These are phyloP conservation scores for Pimpla rufipes DNA, from an alignment of 2,888 invertebrate species.

Conservation along the genomic window DNA sequence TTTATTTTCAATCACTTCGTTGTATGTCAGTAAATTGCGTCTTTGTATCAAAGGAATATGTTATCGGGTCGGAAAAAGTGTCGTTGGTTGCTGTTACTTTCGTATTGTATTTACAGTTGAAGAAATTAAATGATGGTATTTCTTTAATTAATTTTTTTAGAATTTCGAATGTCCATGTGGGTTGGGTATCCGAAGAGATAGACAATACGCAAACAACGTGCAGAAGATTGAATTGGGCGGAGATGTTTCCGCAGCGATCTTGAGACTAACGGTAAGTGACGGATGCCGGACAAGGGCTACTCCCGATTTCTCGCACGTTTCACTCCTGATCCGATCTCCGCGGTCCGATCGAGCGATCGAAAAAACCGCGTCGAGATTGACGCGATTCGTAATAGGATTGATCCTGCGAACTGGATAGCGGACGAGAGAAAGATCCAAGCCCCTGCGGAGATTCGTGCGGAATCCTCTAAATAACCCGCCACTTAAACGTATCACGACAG, in stretches of 20 bases:
- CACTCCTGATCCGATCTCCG: constrained; percentile 33
- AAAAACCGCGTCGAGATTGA: constrained; percentile 76
- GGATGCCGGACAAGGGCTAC: constrained; percentile 72
- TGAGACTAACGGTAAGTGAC: constrained; percentile 59
- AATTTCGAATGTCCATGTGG: too few species aligned
- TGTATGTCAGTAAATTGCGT: too few species aligned
- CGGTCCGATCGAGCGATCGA: constrained; percentile 76
- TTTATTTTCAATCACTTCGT: too few species aligned
- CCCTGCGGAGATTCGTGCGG: constrained; percentile 73
- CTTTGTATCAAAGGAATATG: too few species aligned
- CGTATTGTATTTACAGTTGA: too few species aligned
- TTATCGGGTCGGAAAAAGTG: too few species aligned
- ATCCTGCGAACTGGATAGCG: constrained; percentile 71
- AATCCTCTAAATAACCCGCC: constrained; percentile 75
- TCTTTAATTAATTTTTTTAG: too few species aligned
- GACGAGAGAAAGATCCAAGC: constrained; percentile 52
- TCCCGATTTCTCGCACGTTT: constrained; percentile 61
- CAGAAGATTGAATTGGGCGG: not conserved
- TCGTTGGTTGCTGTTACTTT: too few species aligned
- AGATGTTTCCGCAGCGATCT: constrained; percentile 69
- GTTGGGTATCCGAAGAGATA: too few species aligned
- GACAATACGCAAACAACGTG: not conserved
- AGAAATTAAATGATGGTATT: too few species aligned
- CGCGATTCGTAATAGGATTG: constrained; percentile 80
- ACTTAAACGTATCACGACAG: constrained; percentile 78